phyloP scores from a whole-genome alignment of 92 coral and sea anemone genomes.

The Hydrozoanthus gracilis region DNA sequence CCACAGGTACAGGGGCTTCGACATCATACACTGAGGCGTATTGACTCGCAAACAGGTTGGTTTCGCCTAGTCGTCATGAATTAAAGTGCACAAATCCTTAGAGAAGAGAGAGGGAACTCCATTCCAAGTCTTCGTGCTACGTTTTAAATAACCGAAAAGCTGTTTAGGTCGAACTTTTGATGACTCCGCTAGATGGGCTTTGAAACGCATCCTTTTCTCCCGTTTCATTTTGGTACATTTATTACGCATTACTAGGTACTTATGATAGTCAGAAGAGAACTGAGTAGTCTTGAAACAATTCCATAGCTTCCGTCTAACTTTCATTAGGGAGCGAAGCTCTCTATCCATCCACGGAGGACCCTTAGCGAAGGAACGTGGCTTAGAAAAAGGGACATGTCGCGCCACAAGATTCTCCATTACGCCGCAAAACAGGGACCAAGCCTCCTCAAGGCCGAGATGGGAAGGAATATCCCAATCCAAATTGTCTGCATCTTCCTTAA shows the following conservation, averaged over 20 bases:
- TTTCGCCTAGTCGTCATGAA: constrained; percentile 2
- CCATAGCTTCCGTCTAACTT: no score
- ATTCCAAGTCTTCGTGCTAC: neutral
- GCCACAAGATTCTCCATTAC: no score
- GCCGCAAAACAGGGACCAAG: no score
- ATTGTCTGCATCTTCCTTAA: neutral
- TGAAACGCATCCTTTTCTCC: neutral
- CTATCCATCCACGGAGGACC: no score
- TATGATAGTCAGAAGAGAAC: no score
- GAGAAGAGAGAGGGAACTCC: constrained; percentile 7
- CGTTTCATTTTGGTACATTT: neutral
- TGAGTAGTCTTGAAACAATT: no score
- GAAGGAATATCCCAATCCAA: neutral
- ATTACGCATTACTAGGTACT: neutral
- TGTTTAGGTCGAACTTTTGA: neutral
- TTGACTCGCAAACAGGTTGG: neutral
- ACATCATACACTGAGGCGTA: constrained; percentile 2
- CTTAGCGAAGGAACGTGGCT: no score
- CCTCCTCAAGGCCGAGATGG: no score
- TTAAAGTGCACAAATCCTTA: neutral
- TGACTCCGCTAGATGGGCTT: neutral
- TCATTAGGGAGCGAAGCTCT: no score
- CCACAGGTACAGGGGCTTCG: constrained; percentile 5
- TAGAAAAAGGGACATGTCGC: no score
- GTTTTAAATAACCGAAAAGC: neutral